Percentiles rank a stretch among this genome's conserved stretches.
Conservation (phyloP, 2,113 vertebrate species). For the Passer montanus region DNA sequence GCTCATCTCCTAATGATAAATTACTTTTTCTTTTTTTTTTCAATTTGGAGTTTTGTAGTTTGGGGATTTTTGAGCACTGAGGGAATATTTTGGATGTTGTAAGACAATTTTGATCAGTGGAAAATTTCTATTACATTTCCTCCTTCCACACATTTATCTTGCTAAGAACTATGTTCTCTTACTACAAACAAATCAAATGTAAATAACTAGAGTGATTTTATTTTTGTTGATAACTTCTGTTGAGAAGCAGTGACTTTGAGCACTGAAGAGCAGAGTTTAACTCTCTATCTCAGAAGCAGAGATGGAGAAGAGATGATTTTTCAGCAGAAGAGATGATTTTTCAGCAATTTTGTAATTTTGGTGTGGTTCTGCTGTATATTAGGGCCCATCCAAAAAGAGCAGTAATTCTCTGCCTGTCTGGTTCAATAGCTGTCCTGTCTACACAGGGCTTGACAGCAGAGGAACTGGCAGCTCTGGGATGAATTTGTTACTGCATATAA, state of each 20-base stretch:
- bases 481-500: not conserved
- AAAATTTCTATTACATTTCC: not conserved
- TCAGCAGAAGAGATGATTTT: not conserved
- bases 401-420: not conserved
- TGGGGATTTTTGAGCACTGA: not conserved
- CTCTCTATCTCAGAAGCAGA: not conserved
- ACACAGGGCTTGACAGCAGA: not conserved
- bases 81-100: not conserved
- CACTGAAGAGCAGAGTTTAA: not conserved
- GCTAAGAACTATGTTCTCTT: not conserved
- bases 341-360: conserved; percentile 36
- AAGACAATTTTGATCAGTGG: not conserved
- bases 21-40: not conserved
- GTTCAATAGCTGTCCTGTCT: not conserved
- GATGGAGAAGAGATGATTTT: not conserved
- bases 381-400: not conserved
- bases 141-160: not conserved
- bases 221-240: not conserved
- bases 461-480: fast-evolving
- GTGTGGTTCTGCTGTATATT: not conserved
- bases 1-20: not conserved
- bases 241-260: not conserved
- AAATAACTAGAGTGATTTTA: not conserved
- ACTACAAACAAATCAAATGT: not conserved
- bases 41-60: not conserved